A percentile compares a stretch with the other conserved stretches of the same genome.
Conservation (phyloP, 2,797 vertebrate species). For the Chrysocyon brachyurus region DNA sequence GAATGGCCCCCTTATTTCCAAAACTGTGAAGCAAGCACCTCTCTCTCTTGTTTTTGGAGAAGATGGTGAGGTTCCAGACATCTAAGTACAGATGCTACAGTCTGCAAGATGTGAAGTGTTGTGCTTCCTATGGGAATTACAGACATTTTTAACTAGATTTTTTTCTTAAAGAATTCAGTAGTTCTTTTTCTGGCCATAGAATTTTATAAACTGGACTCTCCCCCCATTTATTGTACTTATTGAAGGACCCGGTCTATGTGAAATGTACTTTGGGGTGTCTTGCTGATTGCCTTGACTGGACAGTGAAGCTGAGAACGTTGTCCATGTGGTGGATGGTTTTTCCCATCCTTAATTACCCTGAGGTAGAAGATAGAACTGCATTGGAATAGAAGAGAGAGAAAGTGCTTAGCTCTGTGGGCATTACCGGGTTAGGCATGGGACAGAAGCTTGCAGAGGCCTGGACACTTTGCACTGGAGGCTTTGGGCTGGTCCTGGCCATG, state of each 20-base stretch:
- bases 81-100: background rate
- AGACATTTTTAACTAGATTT: background rate
- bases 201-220: background rate
- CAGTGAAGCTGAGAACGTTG: background rate
- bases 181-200: background rate
- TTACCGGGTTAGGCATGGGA: background rate
- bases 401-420: background rate
- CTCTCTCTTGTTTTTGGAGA: background rate
- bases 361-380: background rate
- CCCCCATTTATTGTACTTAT: background rate
- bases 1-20: background rate
- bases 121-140: background rate
- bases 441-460: background rate
- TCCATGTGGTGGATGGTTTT: fast-evolving
- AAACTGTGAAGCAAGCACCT: background rate
- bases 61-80: background rate
- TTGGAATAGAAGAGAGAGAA: background rate
- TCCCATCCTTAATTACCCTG: background rate
- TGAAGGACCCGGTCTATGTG: background rate
- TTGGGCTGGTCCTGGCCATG: background rate
- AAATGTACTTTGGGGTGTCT: background rate
- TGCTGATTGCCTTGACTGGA: background rate
- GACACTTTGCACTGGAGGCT: background rate
- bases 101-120: background rate
- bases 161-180: conserved; percentile 22